These are phyloP conservation scores for Drosophila teissieri DNA, from an alignment of 1,140 invertebrate species.

Conservation along the genomic window DNA sequence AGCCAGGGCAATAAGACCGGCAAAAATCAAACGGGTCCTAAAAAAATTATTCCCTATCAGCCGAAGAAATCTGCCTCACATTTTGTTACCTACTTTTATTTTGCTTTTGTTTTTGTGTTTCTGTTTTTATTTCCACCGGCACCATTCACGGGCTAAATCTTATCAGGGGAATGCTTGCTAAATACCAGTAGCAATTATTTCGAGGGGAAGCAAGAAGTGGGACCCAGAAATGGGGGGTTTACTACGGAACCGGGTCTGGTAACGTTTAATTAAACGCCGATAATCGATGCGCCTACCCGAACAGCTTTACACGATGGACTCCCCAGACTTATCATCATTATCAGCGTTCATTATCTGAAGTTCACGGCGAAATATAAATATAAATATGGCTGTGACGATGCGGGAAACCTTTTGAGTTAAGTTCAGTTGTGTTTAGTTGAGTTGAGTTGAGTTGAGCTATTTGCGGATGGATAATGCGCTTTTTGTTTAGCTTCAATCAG, in stretches of 20 bases:
- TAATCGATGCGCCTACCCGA: constrained; percentile 73
- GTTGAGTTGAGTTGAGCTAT: constrained; percentile 4
- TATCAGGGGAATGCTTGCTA: constrained; percentile 75
- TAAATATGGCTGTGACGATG: constrained; percentile 7
- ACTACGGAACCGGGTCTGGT: constrained; percentile 24
- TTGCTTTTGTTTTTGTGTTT: constrained; percentile 16
- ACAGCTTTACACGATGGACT: constrained; percentile 67
- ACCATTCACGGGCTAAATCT: constrained; percentile 48
- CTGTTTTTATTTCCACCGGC: constrained; percentile 22
- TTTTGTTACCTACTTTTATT: constrained; percentile 56
- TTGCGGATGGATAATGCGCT: constrained; percentile 36
- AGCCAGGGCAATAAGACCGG: constrained; percentile 49
- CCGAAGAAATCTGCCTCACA: constrained; percentile 70
- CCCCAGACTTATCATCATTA: constrained; percentile 31
- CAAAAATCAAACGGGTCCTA: constrained; percentile 69
- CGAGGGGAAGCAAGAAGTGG: constrained; percentile 24
- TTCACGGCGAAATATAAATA: constrained; percentile 48
- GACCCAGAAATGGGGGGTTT: no score
- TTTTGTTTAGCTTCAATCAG: background rate
- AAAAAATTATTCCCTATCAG: constrained; percentile 65
- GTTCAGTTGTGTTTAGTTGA: no score
- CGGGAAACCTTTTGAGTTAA: background rate
- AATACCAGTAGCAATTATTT: constrained; percentile 81
- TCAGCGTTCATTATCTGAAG: constrained; percentile 66
- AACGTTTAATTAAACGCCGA: constrained; percentile 79